Base-by-base conservation (phyloP, 1,140 invertebrate genomes). In the Eupeodes corollae region DNA sequence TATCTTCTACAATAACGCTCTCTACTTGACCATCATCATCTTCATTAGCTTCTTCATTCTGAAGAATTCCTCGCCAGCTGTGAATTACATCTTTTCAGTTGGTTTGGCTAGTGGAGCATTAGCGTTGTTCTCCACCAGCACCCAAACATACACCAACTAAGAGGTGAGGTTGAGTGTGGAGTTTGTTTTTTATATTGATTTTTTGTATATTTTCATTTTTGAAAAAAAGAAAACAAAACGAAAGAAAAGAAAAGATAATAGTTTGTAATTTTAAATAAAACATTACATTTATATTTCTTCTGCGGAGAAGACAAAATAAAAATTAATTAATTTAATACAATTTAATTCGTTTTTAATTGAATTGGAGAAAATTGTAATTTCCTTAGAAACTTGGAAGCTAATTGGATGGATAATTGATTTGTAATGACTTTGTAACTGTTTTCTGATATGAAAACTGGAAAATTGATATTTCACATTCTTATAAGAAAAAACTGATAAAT, bases 1-100 rank as follows among this genome's bases (percentile, higher is more conserved):
- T 33, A 98, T 99, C 58, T 99, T 99, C 74, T 98, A 98, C 78
- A 99, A 98, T 73, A 99, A 99, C 69, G 88, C 94, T 18, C 69
- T 99, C 39, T 99, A 94, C 73, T 75, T 98, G 66, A 86, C 91
- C 30, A 78, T 98, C 41, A 83, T 98, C n/a, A 90, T 99, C 49
- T 75, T 98, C 39, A 80, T 80, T 46, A 97, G 94, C 52, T 98
- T 98, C 72, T 97, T 95, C 65, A 65, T 98, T 45, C 75, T 99
- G 53, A 84, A 86, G 59, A 86, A 88, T 46, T 87, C 97, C 52
- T 82, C 86, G 49, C 92, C 96, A 39, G 79, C 86, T 54, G 79
- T 98, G 73, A 98, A 98, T 68, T 97, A 97, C 67, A 78, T 91
- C 48, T 70, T 94, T 16, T 95, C 92, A 13, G 84, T 97, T 49